These are phyloP conservation scores for Tachycineta bicolor DNA, from an alignment of 2,113 vertebrate species.

Conservation along the genomic window DNA sequence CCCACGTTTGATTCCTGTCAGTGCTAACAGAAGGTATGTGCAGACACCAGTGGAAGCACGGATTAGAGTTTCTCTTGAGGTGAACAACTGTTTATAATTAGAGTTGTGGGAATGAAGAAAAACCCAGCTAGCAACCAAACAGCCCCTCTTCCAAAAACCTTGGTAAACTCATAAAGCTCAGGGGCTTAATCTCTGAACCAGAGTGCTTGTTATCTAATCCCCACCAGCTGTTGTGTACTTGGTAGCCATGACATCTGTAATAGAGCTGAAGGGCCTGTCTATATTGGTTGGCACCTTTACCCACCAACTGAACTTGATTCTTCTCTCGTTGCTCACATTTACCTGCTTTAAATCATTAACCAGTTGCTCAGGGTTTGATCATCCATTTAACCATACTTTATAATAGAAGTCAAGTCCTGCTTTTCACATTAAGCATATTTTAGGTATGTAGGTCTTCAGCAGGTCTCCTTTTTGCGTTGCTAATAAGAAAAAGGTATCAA, in stretches of 20 bases:
- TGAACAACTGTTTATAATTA: constrained; percentile 62
- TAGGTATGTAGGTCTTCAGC: neutral
- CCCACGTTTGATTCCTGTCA: neutral
- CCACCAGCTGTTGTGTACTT: constrained; percentile 66
- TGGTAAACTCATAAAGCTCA: constrained; percentile 56
- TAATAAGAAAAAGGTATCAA: neutral
- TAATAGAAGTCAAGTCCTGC: neutral
- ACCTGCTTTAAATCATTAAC: constrained; percentile 60
- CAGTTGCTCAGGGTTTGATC: constrained; percentile 5
- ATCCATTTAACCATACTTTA: constrained; percentile 9
- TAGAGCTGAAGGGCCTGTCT: constrained; percentile 49
- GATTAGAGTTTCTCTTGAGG: constrained; percentile 43
- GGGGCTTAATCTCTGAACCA: constrained; percentile 64
- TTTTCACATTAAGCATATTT: neutral
- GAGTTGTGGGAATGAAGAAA: constrained; percentile 40
- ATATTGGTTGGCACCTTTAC: constrained; percentile 52
- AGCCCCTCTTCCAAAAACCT: constrained; percentile 49
- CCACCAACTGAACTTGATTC: constrained; percentile 44
- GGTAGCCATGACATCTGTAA: constrained; percentile 67
- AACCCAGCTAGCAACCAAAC: constrained; percentile 36
- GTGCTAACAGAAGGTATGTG: neutral
- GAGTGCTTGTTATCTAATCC: constrained; percentile 65
- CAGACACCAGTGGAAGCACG: neutral
- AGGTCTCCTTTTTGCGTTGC: neutral
- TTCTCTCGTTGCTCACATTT: constrained; percentile 32